Evolutionary conservation across 2,113 vertebrate species (phyloP).

Genomic region (Uria lomvia): DNA sequence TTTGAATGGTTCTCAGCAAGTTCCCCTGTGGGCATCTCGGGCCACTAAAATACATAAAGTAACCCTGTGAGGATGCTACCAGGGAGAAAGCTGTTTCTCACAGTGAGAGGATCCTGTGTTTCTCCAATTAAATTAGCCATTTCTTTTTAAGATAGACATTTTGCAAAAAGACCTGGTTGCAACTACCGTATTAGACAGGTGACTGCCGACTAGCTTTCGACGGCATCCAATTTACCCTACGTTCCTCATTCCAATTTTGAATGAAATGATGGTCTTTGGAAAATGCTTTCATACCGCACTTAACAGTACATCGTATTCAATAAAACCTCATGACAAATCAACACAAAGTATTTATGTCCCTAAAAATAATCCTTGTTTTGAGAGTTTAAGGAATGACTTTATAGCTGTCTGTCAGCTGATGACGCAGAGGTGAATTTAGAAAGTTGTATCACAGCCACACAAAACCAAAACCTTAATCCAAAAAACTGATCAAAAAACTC

Average conservation of each 20-base stretch:
- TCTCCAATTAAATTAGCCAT: neutral
- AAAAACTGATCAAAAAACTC: neutral
- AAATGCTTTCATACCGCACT: neutral
- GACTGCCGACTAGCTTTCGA: neutral
- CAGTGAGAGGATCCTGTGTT: neutral
- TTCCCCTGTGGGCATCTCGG: neutral
- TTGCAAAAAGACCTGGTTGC: neutral
- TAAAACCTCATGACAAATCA: neutral
- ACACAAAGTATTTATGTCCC: neutral
- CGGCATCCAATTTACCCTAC: neutral
- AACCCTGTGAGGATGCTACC: neutral
- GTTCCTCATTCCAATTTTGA: neutral
- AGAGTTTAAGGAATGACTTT: neutral
- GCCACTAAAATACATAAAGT: neutral
- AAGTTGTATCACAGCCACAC: neutral
- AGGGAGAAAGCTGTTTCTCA: neutral
- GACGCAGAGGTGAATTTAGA: neutral
- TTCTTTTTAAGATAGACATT: neutral
- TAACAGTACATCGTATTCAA: neutral
- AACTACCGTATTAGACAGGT: neutral
- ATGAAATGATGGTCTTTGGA: neutral
- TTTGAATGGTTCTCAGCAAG: neutral
- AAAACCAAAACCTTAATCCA: neutral
- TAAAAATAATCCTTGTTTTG: neutral
- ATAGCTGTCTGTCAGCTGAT: neutral